phyloP scores from a whole-genome alignment of 2,113 vertebrate genomes.

The Cacatua alba region DNA sequence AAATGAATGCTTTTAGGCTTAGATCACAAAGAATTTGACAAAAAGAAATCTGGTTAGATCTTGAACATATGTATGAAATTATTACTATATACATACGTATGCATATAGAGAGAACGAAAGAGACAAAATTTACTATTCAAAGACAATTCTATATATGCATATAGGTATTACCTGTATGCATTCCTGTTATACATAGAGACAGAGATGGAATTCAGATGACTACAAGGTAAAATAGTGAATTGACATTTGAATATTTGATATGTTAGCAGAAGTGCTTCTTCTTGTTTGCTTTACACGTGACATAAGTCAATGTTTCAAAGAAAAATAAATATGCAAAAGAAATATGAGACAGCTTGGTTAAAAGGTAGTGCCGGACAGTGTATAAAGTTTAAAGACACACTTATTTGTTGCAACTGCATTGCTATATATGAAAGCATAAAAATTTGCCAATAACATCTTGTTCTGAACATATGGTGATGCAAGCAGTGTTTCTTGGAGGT shows the following conservation, averaged over 20 bases:
- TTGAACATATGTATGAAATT: background rate
- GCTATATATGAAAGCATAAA: background rate
- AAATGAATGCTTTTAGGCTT: background rate
- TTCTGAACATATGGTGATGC: background rate
- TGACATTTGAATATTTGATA: background rate
- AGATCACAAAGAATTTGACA: background rate
- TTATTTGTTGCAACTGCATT: background rate
- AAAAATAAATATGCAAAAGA: background rate
- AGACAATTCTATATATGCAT: background rate
- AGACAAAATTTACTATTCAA: background rate
- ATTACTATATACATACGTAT: background rate
- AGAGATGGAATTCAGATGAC: background rate
- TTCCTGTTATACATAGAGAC: background rate
- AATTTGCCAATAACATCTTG: background rate
- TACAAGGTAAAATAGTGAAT: background rate
- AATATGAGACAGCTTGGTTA: background rate
- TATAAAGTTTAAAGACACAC: background rate
- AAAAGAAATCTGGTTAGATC: background rate
- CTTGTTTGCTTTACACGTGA: background rate
- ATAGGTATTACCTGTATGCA: background rate
- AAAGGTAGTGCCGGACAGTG: background rate
- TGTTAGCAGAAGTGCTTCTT: background rate
- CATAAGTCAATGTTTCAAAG: background rate
- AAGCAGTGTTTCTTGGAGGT: background rate
- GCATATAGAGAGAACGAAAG: background rate